A percentile compares a stretch with the other conserved stretches of the same genome.
Evolutionary conservation across 2,797 vertebrate genomes (phyloP).

Genomic region (Macroramphosus scolopax): DNA sequence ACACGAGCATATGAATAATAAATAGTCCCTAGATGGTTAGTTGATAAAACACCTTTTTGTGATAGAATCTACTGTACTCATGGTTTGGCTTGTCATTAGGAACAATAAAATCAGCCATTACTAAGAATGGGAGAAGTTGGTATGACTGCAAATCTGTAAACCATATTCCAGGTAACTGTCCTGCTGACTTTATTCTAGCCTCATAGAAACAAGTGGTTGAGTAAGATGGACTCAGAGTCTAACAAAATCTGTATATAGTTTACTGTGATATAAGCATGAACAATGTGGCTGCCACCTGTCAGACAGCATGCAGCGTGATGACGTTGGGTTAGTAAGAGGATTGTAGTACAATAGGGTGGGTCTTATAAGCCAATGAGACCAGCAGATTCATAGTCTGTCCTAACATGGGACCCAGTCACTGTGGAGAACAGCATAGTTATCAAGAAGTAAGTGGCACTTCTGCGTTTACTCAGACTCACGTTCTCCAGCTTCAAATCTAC

Average conservation of each 20-base stretch:
- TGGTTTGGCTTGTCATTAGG: slow-evolving; percentile 3
- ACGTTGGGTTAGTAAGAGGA: slow-evolving; percentile 61
- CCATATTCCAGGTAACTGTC: too few species aligned
- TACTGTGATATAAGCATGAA: slow-evolving; percentile 16
- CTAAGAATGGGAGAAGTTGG: too few species aligned
- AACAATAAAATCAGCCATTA: slow-evolving; percentile 11
- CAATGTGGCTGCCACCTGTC: slow-evolving; percentile 56
- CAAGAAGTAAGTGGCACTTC: slow-evolving; percentile 15
- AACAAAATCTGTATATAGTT: slow-evolving; percentile 16
- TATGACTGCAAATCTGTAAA: too few species aligned
- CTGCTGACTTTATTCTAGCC: too few species aligned
- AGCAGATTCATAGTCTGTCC: slow-evolving; percentile 39
- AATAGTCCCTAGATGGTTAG: not conserved
- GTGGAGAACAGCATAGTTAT: slow-evolving; percentile 21
- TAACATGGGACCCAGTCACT: slow-evolving; percentile 15
- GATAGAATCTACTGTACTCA: slow-evolving; percentile 6
- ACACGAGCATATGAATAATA: too few species aligned
- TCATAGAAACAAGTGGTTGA: slow-evolving; percentile 11
- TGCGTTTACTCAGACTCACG: slow-evolving; percentile 14
- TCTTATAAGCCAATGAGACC: slow-evolving; percentile 37
- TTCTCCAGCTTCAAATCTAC: slow-evolving; percentile 23
- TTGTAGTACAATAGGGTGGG: slow-evolving; percentile 33
- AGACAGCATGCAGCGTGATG: slow-evolving; percentile 22
- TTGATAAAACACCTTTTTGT: slow-evolving; percentile 1
- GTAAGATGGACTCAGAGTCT: slow-evolving; percentile 20